Conservation (phyloP, 2,888 invertebrate genomes). For the Volucella inanis region DNA sequence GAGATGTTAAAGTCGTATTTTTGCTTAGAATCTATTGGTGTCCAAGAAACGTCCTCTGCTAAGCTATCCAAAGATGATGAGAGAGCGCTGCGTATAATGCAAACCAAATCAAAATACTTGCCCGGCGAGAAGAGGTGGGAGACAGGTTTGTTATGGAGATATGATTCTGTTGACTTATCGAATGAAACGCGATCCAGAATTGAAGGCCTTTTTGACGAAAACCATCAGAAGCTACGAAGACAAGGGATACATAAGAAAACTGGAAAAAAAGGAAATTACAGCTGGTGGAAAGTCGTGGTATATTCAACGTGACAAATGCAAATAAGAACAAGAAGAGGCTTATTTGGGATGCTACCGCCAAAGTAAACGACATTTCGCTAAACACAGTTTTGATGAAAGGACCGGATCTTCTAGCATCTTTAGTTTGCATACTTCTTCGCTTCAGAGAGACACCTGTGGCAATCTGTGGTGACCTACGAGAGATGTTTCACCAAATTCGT, state of each 20-base stretch:
- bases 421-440: no score
- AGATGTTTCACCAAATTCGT: no score
- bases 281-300: conserved; percentile 48
- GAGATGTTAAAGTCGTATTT: no score
- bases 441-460: no score
- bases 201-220: conserved; percentile 35
- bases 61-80: conserved; percentile 59
- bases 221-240: conserved; percentile 53
- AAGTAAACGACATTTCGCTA: conserved; percentile 25
- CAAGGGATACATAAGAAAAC: conserved; percentile 43
- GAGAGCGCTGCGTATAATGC: conserved; percentile 46
- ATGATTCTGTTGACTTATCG: conserved; percentile 46
- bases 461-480: no score
- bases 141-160: conserved; percentile 47
- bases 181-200: conserved; percentile 42
- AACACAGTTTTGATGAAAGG: conserved; percentile 39
- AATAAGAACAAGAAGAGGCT: conserved; percentile 60
- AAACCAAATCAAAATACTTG: conserved; percentile 43
- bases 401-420: background rate
- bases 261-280: conserved; percentile 34
- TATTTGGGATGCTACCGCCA: conserved; percentile 11
- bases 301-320: conserved; percentile 47
- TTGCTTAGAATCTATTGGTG: no score
- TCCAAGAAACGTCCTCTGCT: conserved; percentile 9
- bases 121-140: conserved; percentile 47